phyloP scores from a whole-genome alignment of 92 coral and sea anemone species.

The Phenganax marumi region DNA sequence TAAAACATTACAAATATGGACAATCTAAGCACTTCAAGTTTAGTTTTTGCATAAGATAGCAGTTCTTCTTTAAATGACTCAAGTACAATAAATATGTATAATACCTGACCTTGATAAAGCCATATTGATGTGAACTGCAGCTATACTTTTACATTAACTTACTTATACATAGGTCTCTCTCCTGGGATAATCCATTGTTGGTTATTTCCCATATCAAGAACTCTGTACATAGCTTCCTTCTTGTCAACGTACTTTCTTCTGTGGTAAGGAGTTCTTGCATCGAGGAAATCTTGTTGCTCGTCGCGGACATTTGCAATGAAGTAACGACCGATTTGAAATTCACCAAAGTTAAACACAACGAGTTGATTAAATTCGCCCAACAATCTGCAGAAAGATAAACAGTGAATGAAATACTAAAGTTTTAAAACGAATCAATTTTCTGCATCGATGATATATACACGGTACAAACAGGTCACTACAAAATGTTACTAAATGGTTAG shows the following conservation, averaged over 20 bases:
- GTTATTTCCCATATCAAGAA: conserved; percentile 42
- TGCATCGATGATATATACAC: background rate
- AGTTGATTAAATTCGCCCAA: conserved; percentile 82
- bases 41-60: no score
- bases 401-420: background rate
- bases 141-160: background rate
- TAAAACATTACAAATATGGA: background rate
- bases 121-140: background rate
- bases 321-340: conserved; percentile 85
- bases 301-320: conserved; percentile 67
- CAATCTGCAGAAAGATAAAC: conserved; percentile 37
- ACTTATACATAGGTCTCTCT: conserved; percentile 69
- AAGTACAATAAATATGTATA: no score
- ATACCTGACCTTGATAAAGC: no score
- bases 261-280: conserved; percentile 72
- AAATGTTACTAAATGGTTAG: no score
- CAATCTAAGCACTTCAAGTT: background rate
- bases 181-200: conserved; percentile 91
- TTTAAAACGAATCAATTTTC: background rate
- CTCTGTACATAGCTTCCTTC: conserved; percentile 56
- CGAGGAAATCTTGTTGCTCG: conserved; percentile 55
- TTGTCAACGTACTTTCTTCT: conserved; percentile 53
- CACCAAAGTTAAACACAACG: conserved; percentile 71
- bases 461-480: background rate
- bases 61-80: no score